Base-by-base conservation (phyloP, 1,140 invertebrate genomes). In the Bombus superbus region DNA sequence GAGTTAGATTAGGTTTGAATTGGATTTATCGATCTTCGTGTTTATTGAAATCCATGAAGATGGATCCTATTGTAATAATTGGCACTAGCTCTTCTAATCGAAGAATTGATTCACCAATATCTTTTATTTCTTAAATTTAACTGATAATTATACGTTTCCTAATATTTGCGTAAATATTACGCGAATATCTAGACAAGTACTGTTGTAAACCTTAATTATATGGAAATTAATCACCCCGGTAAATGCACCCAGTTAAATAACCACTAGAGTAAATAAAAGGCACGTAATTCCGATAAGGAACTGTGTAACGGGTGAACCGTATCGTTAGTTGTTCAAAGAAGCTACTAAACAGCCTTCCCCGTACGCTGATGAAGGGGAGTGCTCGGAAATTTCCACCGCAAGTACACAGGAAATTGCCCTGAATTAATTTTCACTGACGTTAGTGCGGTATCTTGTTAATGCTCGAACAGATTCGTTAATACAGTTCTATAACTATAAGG, bases 351-450 rank as follows among this genome's bases (percentile, higher is more conserved):
- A n/a, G 38, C 22, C 5, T 1, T 9, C 5, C 18, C 22, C 11
- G 25, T n/a, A 6, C 6, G 66, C 13, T 18, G 64, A 59, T 15
- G n/a, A 71, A 35, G 28, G 28, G 53, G 15, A 68, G 18, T 3
- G 47, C 28, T 57, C 4, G 28, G 22, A 59, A 83, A 59, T 78
- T 44, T 78, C 66, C 22, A 25, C 28, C 5, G 44, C 64, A 42
- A 78, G 35, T 53, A 32, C 11, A 4, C 35, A 10, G 64, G 38
- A 77, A 77, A 78, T 78, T 78, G 47, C 47, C 64, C 25, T 3
- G 64, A 84, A 84, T 84, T 78, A 84, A 84, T 84, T 69, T 71
- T 71, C 82, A 71, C 64, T 38, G 68, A 71, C n/a, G 35, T 71
- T 53, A 62, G 28, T n/a, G 64, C 47, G 68, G 64, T 77, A 59